Evolutionary conservation across 92 coral and sea anemone genomes (phyloP).

Genomic region (Siderastrea radians): DNA sequence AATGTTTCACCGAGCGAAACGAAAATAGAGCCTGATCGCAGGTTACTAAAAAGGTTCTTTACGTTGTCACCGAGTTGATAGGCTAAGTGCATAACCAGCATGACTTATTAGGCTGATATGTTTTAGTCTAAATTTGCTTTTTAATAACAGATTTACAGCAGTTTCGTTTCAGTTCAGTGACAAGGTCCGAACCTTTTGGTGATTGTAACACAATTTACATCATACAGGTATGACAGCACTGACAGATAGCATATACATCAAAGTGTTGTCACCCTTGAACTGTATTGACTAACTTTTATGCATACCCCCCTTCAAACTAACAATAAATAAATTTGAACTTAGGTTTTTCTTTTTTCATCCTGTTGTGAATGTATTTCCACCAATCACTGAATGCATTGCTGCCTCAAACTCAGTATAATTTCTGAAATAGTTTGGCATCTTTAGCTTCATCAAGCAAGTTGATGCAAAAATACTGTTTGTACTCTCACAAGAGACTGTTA

Average conservation of each 20-base stretch:
- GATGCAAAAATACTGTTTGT: constrained; percentile 44
- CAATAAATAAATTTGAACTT: neutral
- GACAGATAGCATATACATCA: too few relatives aligned
- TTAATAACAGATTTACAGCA: neutral
- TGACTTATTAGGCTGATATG: neutral
- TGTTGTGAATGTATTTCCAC: constrained; percentile 60
- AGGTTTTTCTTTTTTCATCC: neutral
- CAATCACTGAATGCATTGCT: constrained; percentile 58
- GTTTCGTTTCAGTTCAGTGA: too few relatives aligned
- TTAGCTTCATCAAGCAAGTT: constrained; percentile 52
- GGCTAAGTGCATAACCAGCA: too few relatives aligned
- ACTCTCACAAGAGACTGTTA: constrained; percentile 24
- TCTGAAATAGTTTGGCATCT: constrained; percentile 53
- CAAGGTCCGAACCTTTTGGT: constrained; percentile 10
- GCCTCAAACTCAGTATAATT: constrained; percentile 52
- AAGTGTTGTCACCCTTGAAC: too few relatives aligned
- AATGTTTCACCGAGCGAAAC: too few relatives aligned
- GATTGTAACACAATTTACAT: neutral
- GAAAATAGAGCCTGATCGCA: too few relatives aligned
- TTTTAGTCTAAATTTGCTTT: neutral
- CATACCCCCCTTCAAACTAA: neutral
- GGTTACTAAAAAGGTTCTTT: neutral
- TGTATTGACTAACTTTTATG: too few relatives aligned
- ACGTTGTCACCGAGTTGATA: neutral
- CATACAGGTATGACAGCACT: too few relatives aligned